These are phyloP conservation scores for Tachina fera DNA, from an alignment of 2,888 invertebrate species.

Conservation along the genomic window DNA sequence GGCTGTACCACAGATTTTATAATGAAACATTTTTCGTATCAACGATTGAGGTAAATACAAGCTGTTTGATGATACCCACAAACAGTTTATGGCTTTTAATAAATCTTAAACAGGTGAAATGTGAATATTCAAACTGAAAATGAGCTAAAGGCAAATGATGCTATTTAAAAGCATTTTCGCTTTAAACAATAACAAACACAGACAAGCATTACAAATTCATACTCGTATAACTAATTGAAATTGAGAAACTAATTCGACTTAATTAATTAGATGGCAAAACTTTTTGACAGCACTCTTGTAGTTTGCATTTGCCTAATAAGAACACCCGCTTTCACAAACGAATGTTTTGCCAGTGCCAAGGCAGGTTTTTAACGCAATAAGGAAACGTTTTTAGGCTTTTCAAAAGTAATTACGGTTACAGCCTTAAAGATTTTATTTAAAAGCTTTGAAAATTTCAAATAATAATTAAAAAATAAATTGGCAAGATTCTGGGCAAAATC, in stretches of 20 bases:
- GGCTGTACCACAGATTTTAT: constrained; percentile 46
- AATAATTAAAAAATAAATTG: too few species aligned
- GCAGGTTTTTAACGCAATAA: too few species aligned
- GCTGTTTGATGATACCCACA: background rate
- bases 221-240: constrained; percentile 28
- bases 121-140: background rate
- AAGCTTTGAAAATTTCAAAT: too few species aligned
- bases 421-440: too few species aligned
- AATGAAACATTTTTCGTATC: constrained; percentile 30
- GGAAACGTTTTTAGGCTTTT: too few species aligned
- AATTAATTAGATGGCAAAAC: constrained; percentile 52
- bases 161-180: constrained; percentile 7
- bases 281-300: constrained; percentile 12
- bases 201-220: background rate
- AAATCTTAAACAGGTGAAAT: background rate
- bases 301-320: background rate
- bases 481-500: too few species aligned
- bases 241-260: constrained; percentile 41
- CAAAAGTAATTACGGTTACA: too few species aligned
- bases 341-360: too few species aligned
- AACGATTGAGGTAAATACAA: constrained; percentile 27
- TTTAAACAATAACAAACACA: background rate
- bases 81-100: constrained; percentile 22
- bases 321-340: background rate
- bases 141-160: constrained; percentile 22